Base-by-base conservation (phyloP, 1,140 invertebrate species). In the Piezodorus guildinii region DNA sequence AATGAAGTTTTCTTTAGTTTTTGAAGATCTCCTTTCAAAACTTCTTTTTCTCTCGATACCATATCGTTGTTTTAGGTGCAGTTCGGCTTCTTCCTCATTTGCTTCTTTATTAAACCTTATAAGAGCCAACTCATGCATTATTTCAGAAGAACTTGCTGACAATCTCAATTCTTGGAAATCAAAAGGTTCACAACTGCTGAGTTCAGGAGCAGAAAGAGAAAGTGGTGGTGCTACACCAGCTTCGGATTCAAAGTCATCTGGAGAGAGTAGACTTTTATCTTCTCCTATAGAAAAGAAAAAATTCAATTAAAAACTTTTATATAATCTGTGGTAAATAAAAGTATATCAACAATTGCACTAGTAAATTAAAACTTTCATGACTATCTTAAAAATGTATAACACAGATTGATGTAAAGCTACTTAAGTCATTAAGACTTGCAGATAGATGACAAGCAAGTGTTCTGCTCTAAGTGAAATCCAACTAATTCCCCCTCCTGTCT, bases 41-140 rank as follows among this genome's bases (percentile, higher is more conserved):
- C 69, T 69, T 44, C 64, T 39, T 65, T 61, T 63, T 16, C 67
- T 60, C 43, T 66, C 64, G 12, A 67, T 66, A 21, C 68, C 66
- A 14, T 66, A 56, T n/a, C 67, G 65, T 10, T 59, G n/a, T 61
- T 71, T 72, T 54, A 73, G 74, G 3, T 71, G 69, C 54, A 77
- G 76, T 71, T 82, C 79, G 19, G 81, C 79, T 74, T 89, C 83
- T 72, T 88, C 84, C 60, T 83, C 77, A 30, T 83, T 83, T 0
- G 86, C 80, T 1, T 85, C 87, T 72, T 85, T 80, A 69, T 87
- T 87, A 68, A 90, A 86, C 23, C 87, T 76, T 14, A 84, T 84
- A 84, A 90, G 88, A 3, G 86, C 85, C 21, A 80, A 78, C 70
- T 90, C 87, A 69, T 89, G 87, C 2, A 91, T 75, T 9, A 90